Percentiles rank a stretch among this genome's conserved stretches.
These are phyloP conservation scores for Tetrao urogallus DNA, from an alignment of 2,113 vertebrate genomes.

Conservation along the genomic window DNA sequence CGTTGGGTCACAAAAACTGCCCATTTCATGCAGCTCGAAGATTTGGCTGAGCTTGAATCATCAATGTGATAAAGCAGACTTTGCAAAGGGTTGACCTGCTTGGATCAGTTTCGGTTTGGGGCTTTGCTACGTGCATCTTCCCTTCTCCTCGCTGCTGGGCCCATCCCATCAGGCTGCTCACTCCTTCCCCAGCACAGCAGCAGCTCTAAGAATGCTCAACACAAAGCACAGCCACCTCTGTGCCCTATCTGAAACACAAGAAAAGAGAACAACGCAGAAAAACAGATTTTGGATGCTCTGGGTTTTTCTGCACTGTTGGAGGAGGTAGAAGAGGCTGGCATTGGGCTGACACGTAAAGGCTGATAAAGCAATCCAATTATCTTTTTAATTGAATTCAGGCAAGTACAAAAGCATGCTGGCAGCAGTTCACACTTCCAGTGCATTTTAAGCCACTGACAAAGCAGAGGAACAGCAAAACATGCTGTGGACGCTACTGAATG, in stretches of 20 bases:
- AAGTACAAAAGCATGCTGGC: background rate
- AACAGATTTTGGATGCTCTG: background rate
- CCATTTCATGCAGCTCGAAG: background rate
- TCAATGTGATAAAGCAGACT: background rate
- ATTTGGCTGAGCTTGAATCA: accelerated
- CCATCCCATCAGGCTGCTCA: background rate
- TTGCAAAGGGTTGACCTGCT: background rate
- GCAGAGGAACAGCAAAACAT: background rate
- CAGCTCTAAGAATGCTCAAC: background rate
- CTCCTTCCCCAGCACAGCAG: constrained; percentile 9
- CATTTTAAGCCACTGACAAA: constrained; percentile 16
- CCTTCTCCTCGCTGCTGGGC: background rate
- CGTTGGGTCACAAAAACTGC: background rate
- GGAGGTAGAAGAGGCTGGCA: background rate
- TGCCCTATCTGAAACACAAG: background rate
- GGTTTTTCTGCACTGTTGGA: background rate
- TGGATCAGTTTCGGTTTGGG: background rate
- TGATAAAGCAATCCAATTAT: constrained; percentile 53
- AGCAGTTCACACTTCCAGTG: background rate
- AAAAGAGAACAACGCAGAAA: background rate
- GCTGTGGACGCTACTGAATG: background rate
- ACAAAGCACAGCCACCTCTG: background rate
- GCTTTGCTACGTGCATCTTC: background rate
- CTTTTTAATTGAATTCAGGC: constrained; percentile 49
- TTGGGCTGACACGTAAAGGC: background rate